Evolutionary conservation across 2,113 vertebrate genomes (phyloP).

Genomic region (Acinonyx jubatus): DNA sequence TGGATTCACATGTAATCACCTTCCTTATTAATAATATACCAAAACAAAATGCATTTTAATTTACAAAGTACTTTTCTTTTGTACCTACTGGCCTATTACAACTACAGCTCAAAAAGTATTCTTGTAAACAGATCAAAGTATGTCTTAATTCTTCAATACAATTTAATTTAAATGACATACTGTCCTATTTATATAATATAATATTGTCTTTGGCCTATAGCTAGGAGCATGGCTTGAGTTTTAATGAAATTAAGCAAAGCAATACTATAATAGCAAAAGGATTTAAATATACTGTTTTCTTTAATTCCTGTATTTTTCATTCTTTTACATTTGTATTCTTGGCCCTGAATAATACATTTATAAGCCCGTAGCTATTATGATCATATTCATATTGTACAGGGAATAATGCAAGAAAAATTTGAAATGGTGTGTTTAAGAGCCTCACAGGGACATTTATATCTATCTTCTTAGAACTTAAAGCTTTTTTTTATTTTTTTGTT

Average conservation of each 20-base stretch:
- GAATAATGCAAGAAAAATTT: slow-evolving; percentile 20
- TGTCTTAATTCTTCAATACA: neutral
- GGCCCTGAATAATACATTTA: neutral
- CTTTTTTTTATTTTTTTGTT: slow-evolving; percentile 15
- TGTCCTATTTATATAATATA: neutral
- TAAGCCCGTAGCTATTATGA: slow-evolving; percentile 31
- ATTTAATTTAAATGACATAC: slow-evolving; percentile 30
- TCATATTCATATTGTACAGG: neutral
- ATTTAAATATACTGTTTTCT: neutral
- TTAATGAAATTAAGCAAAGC: slow-evolving; percentile 12
- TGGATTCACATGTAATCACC: neutral
- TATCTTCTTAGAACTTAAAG: neutral
- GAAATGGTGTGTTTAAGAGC: neutral
- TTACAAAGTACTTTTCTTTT: slow-evolving; percentile 20
- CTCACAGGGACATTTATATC: neutral
- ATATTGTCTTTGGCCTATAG: neutral
- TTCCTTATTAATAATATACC: neutral
- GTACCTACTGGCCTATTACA: neutral
- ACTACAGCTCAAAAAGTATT: neutral
- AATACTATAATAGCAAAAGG: neutral
- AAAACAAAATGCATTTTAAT: neutral
- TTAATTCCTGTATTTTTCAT: neutral
- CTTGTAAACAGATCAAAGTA: neutral
- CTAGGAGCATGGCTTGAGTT: neutral
- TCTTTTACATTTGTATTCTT: neutral